Evolutionary conservation across 2,888 invertebrate species (phyloP).

Genomic region (Alcis repandata): DNA sequence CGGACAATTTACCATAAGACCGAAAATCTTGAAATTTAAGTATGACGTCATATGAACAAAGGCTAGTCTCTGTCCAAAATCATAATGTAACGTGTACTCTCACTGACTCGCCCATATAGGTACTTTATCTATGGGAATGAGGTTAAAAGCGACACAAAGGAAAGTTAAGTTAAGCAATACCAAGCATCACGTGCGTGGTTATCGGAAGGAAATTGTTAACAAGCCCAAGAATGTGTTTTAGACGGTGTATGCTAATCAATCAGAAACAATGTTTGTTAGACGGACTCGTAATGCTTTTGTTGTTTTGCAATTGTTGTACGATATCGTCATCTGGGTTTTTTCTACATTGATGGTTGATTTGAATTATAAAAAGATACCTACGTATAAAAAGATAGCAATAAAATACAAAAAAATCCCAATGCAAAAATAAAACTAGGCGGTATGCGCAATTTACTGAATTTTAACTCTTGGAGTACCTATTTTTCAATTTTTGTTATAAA

Average conservation of each 20-base stretch:
- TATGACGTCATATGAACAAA: not conserved
- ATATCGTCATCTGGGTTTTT: constrained; percentile 29
- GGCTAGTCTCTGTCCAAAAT: not conserved
- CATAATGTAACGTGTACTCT: not conserved
- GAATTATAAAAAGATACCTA: not conserved
- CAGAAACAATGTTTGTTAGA: constrained; percentile 64
- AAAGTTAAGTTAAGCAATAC: constrained; percentile 58
- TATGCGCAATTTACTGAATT: no score
- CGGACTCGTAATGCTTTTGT: constrained; percentile 62
- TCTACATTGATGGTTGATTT: not conserved
- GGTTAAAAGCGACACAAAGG: constrained; percentile 59
- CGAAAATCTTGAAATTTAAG: not conserved
- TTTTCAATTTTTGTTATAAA: no score
- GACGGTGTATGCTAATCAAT: constrained; percentile 72
- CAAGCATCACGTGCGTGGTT: constrained; percentile 44
- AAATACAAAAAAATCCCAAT: not conserved
- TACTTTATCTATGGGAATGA: constrained; percentile 38
- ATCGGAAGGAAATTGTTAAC: constrained; percentile 64
- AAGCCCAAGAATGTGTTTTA: constrained; percentile 63
- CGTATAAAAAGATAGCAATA: not conserved
- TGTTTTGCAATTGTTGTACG: constrained; percentile 68
- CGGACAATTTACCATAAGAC: not conserved
- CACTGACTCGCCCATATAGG: not conserved
- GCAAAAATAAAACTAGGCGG: no score
- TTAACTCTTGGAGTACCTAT: no score